Conservation (phyloP, 2,797 vertebrate genomes). For the Neomorphus geoffroyi region DNA sequence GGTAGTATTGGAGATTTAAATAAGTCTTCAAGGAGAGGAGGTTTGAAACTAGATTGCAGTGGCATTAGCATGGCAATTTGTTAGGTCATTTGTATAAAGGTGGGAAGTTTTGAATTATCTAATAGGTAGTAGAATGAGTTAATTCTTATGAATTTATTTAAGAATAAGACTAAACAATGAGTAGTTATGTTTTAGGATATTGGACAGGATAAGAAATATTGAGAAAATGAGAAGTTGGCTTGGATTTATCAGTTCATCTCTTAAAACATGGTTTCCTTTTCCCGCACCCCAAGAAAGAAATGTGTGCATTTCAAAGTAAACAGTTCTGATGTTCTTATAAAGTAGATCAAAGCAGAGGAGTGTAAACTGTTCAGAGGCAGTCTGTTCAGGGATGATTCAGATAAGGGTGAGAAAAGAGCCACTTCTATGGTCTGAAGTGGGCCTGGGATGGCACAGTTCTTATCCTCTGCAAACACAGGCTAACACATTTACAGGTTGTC, state of each 20-base stretch:
- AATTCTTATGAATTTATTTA: background rate
- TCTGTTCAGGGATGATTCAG: slow-evolving; percentile 36
- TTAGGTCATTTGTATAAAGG: background rate
- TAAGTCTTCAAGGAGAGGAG: background rate
- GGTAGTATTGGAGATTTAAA: background rate
- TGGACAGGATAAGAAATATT: background rate
- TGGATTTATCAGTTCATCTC: background rate
- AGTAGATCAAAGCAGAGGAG: slow-evolving; percentile 65
- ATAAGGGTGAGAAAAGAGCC: slow-evolving; percentile 50
- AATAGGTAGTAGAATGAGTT: background rate
- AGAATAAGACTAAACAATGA: background rate
- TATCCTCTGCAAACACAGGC: slow-evolving; percentile 45
- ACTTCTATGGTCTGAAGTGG: slow-evolving; percentile 33
- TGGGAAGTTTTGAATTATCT: background rate
- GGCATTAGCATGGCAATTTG: accelerated
- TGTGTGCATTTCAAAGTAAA: slow-evolving; percentile 69
- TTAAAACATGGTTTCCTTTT: background rate
- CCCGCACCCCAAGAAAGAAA: background rate
- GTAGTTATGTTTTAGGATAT: background rate
- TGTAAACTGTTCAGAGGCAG: slow-evolving; percentile 40
- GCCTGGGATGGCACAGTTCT: background rate
- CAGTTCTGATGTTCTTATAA: slow-evolving; percentile 54
- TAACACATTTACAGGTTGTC: slow-evolving; percentile 57
- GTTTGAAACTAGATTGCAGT: background rate
- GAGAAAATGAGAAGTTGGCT: background rate